Conservation (phyloP, 2,113 vertebrate species). For the Semicossyphus pulcher region DNA sequence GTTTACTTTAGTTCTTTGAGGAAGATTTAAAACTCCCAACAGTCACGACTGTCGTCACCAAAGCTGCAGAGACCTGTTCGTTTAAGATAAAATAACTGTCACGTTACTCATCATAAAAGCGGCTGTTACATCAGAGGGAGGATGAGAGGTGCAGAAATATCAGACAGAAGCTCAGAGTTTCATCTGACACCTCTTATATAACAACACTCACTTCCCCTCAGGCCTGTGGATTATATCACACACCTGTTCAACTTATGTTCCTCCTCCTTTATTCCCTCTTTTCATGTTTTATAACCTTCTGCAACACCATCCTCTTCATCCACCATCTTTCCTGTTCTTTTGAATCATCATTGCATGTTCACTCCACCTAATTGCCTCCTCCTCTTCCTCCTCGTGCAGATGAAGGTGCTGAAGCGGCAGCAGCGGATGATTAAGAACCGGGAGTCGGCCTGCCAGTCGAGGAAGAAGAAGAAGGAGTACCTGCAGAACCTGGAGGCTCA, state of each 20-base stretch:
- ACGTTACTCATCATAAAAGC: no score
- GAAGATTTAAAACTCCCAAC: no score
- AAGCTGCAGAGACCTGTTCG: no score
- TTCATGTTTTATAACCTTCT: neutral
- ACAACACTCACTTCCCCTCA: neutral
- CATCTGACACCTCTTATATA: neutral
- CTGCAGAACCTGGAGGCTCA: slow-evolving; percentile 90
- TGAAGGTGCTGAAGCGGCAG: slow-evolving; percentile 92
- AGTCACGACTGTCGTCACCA: no score
- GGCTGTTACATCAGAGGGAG: no score
- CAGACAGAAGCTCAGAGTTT: neutral
- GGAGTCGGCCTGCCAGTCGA: slow-evolving; percentile 92
- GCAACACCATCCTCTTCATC: neutral
- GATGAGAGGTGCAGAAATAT: no score
- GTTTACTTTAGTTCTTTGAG: no score
- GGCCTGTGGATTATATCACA: neutral
- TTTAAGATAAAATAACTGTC: no score
- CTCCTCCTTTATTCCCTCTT: neutral
- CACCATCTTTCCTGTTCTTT: neutral
- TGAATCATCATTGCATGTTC: no score
- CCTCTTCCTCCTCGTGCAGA: slow-evolving; percentile 67
- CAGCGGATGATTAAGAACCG: slow-evolving; percentile 96
- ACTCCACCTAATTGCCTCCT: no score
- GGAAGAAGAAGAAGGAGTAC: slow-evolving; percentile 95
- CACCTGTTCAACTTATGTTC: neutral